These are phyloP conservation scores for Cybosia mesomella DNA, from an alignment of 2,888 invertebrate genomes.

Conservation along the genomic window DNA sequence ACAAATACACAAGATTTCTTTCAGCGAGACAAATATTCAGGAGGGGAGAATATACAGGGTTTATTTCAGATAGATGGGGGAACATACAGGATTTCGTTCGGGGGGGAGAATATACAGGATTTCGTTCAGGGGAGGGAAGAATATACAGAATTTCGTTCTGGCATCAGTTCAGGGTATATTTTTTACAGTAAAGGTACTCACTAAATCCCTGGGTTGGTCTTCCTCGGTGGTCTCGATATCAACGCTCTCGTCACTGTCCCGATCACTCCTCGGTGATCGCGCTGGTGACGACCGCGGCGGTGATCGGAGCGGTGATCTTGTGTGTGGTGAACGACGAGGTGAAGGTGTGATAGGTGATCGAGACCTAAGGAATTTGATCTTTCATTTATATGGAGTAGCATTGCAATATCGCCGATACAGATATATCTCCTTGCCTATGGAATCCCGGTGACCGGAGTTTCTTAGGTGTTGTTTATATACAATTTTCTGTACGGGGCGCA, in stretches of 20 bases:
- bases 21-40: too few species aligned
- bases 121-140: too few species aligned
- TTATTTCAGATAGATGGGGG: too few species aligned
- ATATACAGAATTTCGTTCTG: too few species aligned
- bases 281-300: slow-evolving; percentile 67
- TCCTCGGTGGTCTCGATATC: slow-evolving; percentile 96
- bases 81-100: neutral
- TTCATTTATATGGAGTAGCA: neutral
- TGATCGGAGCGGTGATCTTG: slow-evolving; percentile 71
- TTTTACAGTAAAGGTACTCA: slow-evolving; percentile 55
- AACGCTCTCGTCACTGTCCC: slow-evolving; percentile 93
- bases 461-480: too few species aligned
- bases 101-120: too few species aligned
- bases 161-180: too few species aligned
- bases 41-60: neutral
- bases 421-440: too few species aligned
- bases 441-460: too few species aligned
- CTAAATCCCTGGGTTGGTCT: slow-evolving; percentile 81
- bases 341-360: slow-evolving; percentile 64
- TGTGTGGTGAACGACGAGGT: slow-evolving; percentile 63
- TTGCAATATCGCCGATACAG: too few species aligned
- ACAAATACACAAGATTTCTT: too few species aligned
- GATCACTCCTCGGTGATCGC: slow-evolving; percentile 82
- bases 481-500: too few species aligned
- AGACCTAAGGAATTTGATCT: slow-evolving; percentile 49